Evolutionary conservation across 92 coral and sea anemone genomes (phyloP).

Genomic region (Chrysogorgia sp.): DNA sequence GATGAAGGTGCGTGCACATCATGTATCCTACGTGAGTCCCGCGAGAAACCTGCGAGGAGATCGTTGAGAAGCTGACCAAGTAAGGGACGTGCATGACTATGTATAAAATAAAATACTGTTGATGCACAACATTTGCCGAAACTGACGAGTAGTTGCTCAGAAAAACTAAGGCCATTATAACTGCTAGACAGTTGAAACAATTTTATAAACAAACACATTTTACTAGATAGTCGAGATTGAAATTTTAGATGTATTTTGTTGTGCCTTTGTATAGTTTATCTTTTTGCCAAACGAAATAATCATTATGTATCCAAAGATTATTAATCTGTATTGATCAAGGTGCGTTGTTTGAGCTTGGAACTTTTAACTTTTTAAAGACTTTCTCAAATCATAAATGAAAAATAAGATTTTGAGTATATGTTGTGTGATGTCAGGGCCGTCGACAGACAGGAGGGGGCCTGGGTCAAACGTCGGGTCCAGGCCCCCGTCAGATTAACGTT

Average conservation of each 20-base stretch:
- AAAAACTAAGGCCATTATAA: background rate
- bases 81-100: conserved; percentile 5
- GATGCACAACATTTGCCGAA: background rate
- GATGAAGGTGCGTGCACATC: background rate
- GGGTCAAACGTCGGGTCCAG: too few species aligned
- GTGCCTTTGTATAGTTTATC: background rate
- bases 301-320: background rate
- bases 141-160: background rate
- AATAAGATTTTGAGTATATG: too few species aligned
- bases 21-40: background rate
- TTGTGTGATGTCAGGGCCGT: too few species aligned
- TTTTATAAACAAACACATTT: conserved; percentile 29
- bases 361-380: background rate
- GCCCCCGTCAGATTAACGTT: too few species aligned
- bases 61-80: background rate
- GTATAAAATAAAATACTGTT: background rate
- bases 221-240: conserved; percentile 9
- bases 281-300: background rate
- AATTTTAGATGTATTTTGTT: conserved; percentile 16
- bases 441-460: too few species aligned
- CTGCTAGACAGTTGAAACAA: background rate
- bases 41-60: background rate
- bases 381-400: too few species aligned
- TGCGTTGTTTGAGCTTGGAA: background rate
- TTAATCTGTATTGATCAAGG: background rate